Conservation (phyloP, 2,113 vertebrate species). For the Ancistrus triradiatus region DNA sequence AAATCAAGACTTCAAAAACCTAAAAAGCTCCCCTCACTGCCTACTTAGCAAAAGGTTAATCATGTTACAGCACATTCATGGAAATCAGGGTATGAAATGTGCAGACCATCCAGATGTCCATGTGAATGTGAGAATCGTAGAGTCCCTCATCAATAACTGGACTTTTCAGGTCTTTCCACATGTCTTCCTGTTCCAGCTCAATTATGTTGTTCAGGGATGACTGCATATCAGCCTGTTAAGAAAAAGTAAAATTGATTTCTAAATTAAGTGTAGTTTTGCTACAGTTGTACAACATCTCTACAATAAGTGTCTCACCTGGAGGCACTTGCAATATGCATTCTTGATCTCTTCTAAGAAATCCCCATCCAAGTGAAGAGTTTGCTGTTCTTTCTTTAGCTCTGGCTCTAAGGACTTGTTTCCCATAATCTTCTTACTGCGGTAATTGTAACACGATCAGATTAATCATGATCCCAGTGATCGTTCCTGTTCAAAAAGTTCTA, state of each 20-base stretch:
- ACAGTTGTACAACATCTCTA: no score
- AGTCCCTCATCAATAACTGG: slow-evolving; percentile 53
- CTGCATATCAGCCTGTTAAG: slow-evolving; percentile 55
- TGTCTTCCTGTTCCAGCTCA: slow-evolving; percentile 46
- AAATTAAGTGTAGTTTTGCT: no score
- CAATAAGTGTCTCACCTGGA: slow-evolving; percentile 29
- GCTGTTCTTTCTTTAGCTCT: slow-evolving; percentile 52
- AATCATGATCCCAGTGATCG: background rate
- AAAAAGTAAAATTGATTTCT: background rate
- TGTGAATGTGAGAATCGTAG: slow-evolving; percentile 51
- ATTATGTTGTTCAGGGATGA: slow-evolving; percentile 42
- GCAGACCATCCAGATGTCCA: slow-evolving; percentile 65
- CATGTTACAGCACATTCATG: no score
- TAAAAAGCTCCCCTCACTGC: no score
- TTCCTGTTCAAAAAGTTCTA: no score
- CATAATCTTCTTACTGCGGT: slow-evolving; percentile 63
- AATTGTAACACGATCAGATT: slow-evolving; percentile 6
- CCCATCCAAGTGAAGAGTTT: slow-evolving; percentile 47
- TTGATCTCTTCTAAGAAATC: slow-evolving; percentile 54
- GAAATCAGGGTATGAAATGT: background rate
- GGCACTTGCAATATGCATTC: slow-evolving; percentile 49
- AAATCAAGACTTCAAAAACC: no score
- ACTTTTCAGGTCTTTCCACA: slow-evolving; percentile 44
- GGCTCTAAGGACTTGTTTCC: slow-evolving; percentile 56
- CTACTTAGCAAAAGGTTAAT: no score